Conservation (phyloP, 2,888 invertebrate genomes). For the Acanthosepion pharaonis region DNA sequence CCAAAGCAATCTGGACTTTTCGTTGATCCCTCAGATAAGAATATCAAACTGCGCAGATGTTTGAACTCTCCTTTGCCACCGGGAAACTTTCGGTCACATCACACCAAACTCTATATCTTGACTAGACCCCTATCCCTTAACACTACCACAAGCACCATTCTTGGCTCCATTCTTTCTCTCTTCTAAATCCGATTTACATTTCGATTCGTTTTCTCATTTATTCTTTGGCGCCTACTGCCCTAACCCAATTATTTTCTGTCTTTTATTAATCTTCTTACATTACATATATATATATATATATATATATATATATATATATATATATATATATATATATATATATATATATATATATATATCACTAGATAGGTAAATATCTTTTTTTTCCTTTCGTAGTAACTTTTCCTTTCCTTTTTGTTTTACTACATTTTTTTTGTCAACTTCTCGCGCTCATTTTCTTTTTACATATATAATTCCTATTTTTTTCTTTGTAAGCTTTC, state of each 20-base stretch:
- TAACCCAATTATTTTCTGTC: background rate
- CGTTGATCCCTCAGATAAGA: background rate
- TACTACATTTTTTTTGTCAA: background rate
- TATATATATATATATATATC: no score
- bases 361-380: background rate
- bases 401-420: background rate
- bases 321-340: background rate
- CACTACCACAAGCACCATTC: background rate
- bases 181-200: background rate
- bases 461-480: background rate
- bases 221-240: background rate
- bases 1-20: background rate
- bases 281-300: background rate
- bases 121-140: background rate
- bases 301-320: constrained; percentile 24
- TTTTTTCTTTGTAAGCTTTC: background rate
- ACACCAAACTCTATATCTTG: background rate
- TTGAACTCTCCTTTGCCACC: constrained; percentile 33
- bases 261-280: no score
- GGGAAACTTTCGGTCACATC: constrained; percentile 9
- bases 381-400: background rate
- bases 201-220: background rate
- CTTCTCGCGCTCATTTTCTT: background rate
- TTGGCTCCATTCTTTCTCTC: background rate
- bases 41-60: constrained; percentile 22